Conservation (phyloP, 2,797 vertebrate species). For the Spea hammondii region DNA sequence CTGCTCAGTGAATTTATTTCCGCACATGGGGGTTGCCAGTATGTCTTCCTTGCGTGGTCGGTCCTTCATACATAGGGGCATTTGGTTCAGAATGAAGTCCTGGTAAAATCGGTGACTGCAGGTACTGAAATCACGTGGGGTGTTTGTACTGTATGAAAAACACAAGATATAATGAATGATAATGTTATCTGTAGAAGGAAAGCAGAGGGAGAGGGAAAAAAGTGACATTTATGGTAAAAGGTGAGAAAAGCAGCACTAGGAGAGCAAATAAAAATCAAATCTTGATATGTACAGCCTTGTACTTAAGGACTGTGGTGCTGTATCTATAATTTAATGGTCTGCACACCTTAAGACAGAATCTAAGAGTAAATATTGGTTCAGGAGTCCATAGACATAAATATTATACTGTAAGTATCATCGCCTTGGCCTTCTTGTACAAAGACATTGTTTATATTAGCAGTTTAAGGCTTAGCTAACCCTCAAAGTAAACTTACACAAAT, state of each 20-base stretch:
- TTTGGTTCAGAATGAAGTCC: constrained; percentile 58
- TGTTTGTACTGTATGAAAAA: constrained; percentile 44
- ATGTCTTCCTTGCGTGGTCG: constrained; percentile 56
- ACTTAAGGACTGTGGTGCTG: not conserved
- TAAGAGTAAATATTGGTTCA: not conserved
- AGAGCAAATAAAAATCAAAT: not conserved
- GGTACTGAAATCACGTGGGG: constrained; percentile 67
- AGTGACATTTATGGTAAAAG: no score
- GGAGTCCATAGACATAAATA: no score
- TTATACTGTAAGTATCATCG: no score
- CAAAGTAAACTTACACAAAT: no score
- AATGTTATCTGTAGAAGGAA: not conserved
- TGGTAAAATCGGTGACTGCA: constrained; percentile 66
- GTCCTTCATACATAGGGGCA: constrained; percentile 63
- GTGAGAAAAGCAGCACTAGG: no score
- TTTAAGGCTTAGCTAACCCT: no score
- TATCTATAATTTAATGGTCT: no score
- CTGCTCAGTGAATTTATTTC: constrained; percentile 66
- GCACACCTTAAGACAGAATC: no score
- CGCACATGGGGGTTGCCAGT: constrained; percentile 60
- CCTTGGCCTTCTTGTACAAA: no score
- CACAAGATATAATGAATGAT: no score
- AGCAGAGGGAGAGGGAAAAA: not conserved
- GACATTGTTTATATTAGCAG: no score
- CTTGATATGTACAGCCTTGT: not conserved